Conservation (phyloP, 2,888 invertebrate genomes). For the Achlya flavicornis region DNA sequence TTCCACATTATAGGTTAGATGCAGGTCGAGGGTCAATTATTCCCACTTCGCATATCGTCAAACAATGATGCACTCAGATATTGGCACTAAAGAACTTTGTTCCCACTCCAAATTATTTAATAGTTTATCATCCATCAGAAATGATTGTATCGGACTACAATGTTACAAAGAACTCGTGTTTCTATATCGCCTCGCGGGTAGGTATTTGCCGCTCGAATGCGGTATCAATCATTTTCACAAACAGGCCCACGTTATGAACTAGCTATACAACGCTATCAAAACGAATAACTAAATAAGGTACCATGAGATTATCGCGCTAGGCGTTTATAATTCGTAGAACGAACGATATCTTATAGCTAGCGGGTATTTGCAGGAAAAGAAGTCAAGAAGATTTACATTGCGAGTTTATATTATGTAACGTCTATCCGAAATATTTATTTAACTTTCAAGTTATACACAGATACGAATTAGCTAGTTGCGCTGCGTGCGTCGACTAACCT, state of each 20-base stretch:
- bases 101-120: slow-evolving; percentile 22
- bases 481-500: slow-evolving; percentile 23
- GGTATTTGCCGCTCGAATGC: too few relatives aligned
- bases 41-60: slow-evolving; percentile 43
- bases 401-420: slow-evolving; percentile 21
- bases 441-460: slow-evolving; percentile 21
- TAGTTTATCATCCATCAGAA: neutral
- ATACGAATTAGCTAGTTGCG: slow-evolving; percentile 28
- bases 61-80: slow-evolving; percentile 30
- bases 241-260: too few relatives aligned
- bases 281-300: too few relatives aligned
- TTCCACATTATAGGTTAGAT: slow-evolving; percentile 49
- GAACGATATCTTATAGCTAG: too few relatives aligned
- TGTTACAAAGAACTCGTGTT: too few relatives aligned
- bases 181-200: too few relatives aligned
- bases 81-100: slow-evolving; percentile 22
- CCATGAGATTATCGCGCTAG: too few relatives aligned
- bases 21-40: slow-evolving; percentile 54
- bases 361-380: too few relatives aligned
- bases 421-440: slow-evolving; percentile 21
- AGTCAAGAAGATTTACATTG: too few relatives aligned
- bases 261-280: too few relatives aligned
- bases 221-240: neutral
- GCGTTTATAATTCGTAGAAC: too few relatives aligned
- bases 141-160: neutral